phyloP scores from a whole-genome alignment of 2,797 vertebrate genomes.

The Pitangus sulphuratus region DNA sequence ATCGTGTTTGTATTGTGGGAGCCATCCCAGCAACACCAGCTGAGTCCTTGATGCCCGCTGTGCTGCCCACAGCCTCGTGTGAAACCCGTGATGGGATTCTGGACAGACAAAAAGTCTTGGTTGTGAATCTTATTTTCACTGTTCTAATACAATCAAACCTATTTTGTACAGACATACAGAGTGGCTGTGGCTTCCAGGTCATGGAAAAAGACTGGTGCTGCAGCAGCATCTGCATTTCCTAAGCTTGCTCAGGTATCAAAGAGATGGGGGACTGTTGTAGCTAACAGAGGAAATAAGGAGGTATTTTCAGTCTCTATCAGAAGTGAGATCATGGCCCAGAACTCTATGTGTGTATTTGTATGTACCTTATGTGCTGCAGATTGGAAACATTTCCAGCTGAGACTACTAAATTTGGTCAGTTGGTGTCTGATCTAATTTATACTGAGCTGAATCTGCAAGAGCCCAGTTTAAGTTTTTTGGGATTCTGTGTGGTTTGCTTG shows the following conservation, averaged over 20 bases:
- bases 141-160: neutral
- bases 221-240: neutral
- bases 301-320: neutral
- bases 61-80: neutral
- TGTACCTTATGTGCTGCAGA: rapidly evolving
- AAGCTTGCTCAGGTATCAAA: neutral
- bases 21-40: neutral
- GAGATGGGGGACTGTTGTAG: neutral
- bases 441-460: neutral
- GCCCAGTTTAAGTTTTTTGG: neutral
- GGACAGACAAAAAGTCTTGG: neutral
- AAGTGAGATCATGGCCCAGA: neutral
- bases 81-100: slow-evolving; percentile 26
- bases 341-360: rapidly evolving
- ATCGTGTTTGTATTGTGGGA: neutral
- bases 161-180: neutral
- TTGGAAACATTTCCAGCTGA: neutral
- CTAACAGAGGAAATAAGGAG: neutral
- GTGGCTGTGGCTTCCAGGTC: neutral
- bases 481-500: neutral
- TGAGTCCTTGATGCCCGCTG: neutral
- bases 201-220: neutral
- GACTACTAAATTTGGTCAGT: neutral
- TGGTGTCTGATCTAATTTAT: neutral
- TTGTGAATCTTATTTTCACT: neutral